These are phyloP conservation scores for Sipha flava DNA, from an alignment of 1,140 invertebrate species.

Conservation along the genomic window DNA sequence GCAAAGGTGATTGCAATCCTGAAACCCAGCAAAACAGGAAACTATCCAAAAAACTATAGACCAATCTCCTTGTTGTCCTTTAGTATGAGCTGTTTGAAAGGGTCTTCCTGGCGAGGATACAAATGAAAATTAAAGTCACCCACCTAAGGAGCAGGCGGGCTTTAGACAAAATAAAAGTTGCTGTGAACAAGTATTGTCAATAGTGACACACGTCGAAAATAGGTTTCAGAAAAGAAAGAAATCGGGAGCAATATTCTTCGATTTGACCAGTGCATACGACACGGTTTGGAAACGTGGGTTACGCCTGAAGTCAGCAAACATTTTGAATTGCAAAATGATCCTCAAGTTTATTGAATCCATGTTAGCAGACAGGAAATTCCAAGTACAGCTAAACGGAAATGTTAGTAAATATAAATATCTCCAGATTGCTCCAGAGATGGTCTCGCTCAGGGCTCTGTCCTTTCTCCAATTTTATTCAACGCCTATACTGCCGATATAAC, in stretches of 20 bases:
- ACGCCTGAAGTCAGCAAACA: background rate
- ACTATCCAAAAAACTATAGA: no score
- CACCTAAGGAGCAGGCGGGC: no score
- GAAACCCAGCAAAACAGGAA: no score
- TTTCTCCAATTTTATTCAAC: no score
- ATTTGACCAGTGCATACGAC: constrained; percentile 8
- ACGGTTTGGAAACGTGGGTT: constrained; percentile 2
- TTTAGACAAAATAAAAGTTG: constrained; percentile 15
- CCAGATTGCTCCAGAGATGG: background rate
- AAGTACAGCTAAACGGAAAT: background rate
- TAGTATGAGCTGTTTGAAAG: no score
- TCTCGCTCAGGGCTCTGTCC: no score
- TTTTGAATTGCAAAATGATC: background rate
- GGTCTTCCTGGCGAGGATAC: no score
- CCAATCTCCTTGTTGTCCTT: no score
- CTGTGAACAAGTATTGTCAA: constrained; percentile 13
- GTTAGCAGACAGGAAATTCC: background rate
- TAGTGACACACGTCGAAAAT: constrained; percentile 5
- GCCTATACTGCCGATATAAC: no score
- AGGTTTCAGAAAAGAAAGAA: constrained; percentile 17
- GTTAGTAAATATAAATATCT: background rate
- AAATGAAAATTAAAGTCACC: no score
- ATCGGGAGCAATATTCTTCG: background rate
- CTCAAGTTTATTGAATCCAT: background rate
- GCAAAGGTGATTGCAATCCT: no score